Base-by-base conservation (phyloP, 2,113 vertebrate species). In the Craseonycteris thonglongyai region DNA sequence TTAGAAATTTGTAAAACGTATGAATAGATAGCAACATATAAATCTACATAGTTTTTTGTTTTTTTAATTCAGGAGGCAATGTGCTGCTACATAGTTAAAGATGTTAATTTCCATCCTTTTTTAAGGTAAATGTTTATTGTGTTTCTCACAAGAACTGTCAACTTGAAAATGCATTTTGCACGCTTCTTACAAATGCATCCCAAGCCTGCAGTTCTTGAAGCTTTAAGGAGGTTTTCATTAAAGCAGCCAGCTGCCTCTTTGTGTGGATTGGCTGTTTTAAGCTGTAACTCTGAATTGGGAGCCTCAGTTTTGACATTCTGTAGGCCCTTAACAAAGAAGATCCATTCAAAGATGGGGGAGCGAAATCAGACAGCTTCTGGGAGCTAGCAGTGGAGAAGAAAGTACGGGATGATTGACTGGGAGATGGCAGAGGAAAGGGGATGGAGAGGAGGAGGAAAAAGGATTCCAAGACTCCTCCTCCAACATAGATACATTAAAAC, bases 241-340 rank as follows among this genome's bases (percentile, higher is more conserved):
- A 98, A 98, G 97, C 96, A 96, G 97, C 97, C 98, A 98, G 98
- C 98, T 98, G 98, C 98, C 97, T 98, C 98, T 98, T 98, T 98
- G 98, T 98, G 97, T 97, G 96, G 95, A 97, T 94, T 98, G 97
- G 97, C 95, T 98, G 98, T 92, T 98, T 97, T 71, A 98, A 98
- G 97, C 98, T 97, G 97, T 96, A 96, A 95, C 97, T 98, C 97
- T 98, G 97, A 98, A 98, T 96, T 94, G 79, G 76, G 91, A 97
- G 97, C 97, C 98, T 97, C 97, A 98, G 98, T 98, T 98, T 97
- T 98, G 98, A 98, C 97, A 97, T 96, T 98, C 98, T 97, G 97
- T 96, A 98, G 98, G 98, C 98, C 97, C 97, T 98, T 97, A 98
- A 97, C 97, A 98, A 98, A 98, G 97, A 98, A 96, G 97, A 98